Conservation (phyloP, 2,888 invertebrate species). For the Empis stercorea region DNA sequence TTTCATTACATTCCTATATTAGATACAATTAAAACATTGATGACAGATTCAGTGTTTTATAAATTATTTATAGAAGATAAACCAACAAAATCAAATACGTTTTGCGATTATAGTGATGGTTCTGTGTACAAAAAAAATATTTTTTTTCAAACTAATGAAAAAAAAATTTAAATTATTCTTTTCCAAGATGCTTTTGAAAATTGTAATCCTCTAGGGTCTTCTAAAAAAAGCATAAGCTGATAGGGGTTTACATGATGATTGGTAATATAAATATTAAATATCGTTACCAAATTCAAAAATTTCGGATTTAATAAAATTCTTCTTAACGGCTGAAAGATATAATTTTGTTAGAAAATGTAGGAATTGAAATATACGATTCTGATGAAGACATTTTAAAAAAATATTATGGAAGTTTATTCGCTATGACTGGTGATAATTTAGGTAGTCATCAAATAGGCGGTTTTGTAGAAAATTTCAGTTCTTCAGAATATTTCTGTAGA, state of each 20-base stretch:
- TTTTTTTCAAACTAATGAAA: not conserved
- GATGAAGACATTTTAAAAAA: not conserved
- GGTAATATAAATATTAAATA: not conserved
- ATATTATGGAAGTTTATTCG: conserved; percentile 6
- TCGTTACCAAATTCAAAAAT: not conserved
- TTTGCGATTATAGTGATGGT: not conserved
- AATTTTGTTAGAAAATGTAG: no score
- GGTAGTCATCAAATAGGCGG: conserved; percentile 14
- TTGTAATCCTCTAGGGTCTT: not conserved
- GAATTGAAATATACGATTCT: no score
- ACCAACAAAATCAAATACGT: not conserved
- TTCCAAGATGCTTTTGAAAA: not conserved
- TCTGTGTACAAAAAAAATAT: not conserved
- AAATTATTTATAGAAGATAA: not conserved
- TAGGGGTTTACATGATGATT: not conserved
- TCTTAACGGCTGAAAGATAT: no score
- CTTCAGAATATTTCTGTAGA: conserved; percentile 9
- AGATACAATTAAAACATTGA: not conserved
- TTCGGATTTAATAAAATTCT: conserved; percentile 7
- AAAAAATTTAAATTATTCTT: not conserved
- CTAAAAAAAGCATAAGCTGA: not conserved
- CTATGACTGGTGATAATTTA: conserved; percentile 13
- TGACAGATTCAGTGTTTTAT: not conserved
- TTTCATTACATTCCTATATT: not conserved
- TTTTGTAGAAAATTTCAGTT: conserved; percentile 12